Evolutionary conservation across 2,113 vertebrate species (phyloP), one percentile per base, ranked within the genome.

Genomic region (Axis porcinus): DNA sequence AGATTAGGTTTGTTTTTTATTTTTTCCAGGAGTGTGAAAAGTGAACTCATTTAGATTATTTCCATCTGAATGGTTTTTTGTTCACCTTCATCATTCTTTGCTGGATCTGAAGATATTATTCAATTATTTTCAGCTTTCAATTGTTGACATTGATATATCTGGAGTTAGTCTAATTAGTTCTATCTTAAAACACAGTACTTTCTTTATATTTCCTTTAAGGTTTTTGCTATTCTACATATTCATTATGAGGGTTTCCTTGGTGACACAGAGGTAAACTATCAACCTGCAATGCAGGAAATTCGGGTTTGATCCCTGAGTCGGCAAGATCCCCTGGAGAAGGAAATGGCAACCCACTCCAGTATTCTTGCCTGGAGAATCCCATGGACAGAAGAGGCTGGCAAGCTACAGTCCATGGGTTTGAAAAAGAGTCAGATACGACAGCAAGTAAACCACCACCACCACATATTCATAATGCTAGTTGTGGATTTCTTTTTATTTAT

Each of bases 401-500:
- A 40, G 23, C 70, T 76, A 25, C 23, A 76, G 70, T 43, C 36
- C 70, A 43, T 14, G 36, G 21, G 36, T 1, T 70, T 70, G 19
- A 70, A 36, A 70, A 12, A 70, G 19, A 70, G 19, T 36, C 67
- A 70, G 67, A 70, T 5, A 70, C 5, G 11, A 23, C n/a, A 70
- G 19, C n/a, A 36, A 70, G 64, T 10, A 36, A 70, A 36, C n/a
- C 17, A 36, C 19, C 64, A 36, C n/a, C n/a, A 70, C n/a, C 64
- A 36, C 64, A 36, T 70, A 60, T 45, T 64, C 10, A 43, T 88
- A 83, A 58, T 47, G 7, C 19, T 86, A 64, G 16, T 60, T 90
- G 40, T 82, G n/a, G 25, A 43, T 93, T 95, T 86, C 7, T 87
- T 94, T 95, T 74, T 93, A 54, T 86, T 83, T 95, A 57, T 54